Evolutionary conservation across 2,797 vertebrate genomes (phyloP).

Genomic region (Megaceryle alcyon): DNA sequence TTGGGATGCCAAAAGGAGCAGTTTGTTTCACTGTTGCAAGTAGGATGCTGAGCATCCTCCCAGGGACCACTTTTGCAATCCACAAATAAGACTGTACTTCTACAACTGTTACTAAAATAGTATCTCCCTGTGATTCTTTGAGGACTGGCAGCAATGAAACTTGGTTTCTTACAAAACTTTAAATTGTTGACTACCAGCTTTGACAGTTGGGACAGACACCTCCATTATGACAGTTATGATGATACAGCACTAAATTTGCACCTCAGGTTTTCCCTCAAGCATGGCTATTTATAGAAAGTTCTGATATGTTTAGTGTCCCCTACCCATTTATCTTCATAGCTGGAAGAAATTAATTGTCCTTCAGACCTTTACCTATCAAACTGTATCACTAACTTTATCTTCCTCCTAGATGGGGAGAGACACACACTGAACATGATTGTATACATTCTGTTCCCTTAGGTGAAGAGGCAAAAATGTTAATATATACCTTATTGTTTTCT

Average conservation of each 20-base stretch:
- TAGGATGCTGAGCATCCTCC: background rate
- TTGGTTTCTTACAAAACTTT: background rate
- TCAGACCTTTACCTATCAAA: background rate
- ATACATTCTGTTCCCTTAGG: background rate
- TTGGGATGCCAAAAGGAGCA: background rate
- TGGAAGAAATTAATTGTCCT: background rate
- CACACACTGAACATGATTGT: background rate
- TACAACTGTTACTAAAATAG: background rate
- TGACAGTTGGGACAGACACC: background rate
- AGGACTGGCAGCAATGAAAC: background rate
- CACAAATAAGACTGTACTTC: background rate
- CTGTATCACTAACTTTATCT: background rate
- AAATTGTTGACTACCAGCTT: background rate
- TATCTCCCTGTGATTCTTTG: background rate
- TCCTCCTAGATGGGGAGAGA: background rate
- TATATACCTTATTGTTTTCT: background rate
- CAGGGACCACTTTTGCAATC: background rate
- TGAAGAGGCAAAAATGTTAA: background rate
- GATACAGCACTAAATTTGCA: background rate
- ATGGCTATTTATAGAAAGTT: background rate
- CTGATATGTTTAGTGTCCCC: background rate
- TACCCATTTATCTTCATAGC: background rate
- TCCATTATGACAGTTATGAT: background rate
- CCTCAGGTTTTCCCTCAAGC: background rate
- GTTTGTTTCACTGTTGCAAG: background rate